These are phyloP conservation scores for Ursus arctos DNA, from an alignment of 2,113 vertebrate species.

Conservation along the genomic window DNA sequence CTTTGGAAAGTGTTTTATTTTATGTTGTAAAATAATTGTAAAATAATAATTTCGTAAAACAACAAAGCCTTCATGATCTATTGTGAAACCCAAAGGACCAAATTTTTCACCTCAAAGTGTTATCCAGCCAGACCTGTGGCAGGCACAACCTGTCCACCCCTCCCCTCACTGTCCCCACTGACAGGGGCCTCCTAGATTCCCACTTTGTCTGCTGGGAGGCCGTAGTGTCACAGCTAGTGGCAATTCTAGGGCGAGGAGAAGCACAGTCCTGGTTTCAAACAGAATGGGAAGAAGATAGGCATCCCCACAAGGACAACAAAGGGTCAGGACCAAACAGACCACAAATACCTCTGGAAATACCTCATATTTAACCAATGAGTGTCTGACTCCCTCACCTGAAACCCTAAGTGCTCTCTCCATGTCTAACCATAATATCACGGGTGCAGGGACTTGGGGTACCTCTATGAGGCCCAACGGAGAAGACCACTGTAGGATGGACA, in stretches of 20 bases:
- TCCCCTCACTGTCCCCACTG: background rate
- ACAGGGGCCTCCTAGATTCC: background rate
- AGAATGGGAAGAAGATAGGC: background rate
- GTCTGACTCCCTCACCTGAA: background rate
- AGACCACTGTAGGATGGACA: background rate
- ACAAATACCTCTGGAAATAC: background rate
- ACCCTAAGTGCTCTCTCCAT: background rate
- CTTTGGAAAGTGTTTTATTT: background rate
- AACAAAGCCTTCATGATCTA: background rate
- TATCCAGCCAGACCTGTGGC: background rate
- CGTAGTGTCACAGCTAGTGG: background rate
- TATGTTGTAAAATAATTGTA: background rate
- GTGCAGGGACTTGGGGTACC: background rate
- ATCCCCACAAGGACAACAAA: background rate
- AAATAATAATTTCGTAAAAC: constrained; percentile 50
- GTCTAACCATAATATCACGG: background rate
- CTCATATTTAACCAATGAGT: background rate
- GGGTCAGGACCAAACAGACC: background rate
- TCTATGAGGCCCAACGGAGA: too few species aligned
- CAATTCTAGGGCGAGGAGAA: background rate
- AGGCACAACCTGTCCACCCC: background rate
- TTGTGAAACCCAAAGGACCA: background rate
- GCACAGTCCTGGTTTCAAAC: background rate
- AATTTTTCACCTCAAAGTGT: background rate
- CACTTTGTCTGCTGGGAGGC: background rate